These are phyloP conservation scores for Fissipunctia ypsillon DNA, from an alignment of 2,888 invertebrate species.

Conservation along the genomic window DNA sequence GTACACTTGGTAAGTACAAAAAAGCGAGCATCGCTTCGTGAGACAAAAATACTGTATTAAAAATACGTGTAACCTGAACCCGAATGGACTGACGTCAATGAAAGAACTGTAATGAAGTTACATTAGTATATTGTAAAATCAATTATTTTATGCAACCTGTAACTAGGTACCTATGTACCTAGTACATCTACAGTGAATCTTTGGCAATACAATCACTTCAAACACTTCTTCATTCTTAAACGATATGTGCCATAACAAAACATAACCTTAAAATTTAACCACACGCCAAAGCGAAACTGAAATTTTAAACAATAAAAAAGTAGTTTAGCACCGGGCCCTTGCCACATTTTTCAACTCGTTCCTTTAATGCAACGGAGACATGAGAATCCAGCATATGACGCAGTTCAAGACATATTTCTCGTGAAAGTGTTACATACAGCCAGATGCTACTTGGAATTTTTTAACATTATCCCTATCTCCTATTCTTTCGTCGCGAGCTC, in stretches of 20 bases:
- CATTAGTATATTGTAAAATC: neutral
- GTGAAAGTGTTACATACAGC: slow-evolving; percentile 56
- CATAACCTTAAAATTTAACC: slow-evolving; percentile 28
- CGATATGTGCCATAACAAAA: neutral
- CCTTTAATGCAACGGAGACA: slow-evolving; percentile 53
- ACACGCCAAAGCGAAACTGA: slow-evolving; percentile 35
- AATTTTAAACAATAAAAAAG: slow-evolving; percentile 59
- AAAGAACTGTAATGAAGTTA: neutral
- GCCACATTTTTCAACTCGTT: slow-evolving; percentile 54
- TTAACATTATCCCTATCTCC: slow-evolving; percentile 46
- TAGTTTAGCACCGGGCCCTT: slow-evolving; percentile 28
- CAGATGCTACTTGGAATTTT: slow-evolving; percentile 64
- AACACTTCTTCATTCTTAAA: neutral
- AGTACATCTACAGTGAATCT: neutral
- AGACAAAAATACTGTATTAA: too few species aligned
- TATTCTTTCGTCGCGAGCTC: slow-evolving; percentile 46
- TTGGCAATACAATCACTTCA: neutral
- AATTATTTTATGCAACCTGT: neutral
- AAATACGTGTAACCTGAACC: slow-evolving; percentile 16
- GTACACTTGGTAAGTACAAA: too few species aligned
- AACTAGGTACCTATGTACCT: neutral
- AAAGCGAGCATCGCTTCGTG: too few species aligned
- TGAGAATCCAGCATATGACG: slow-evolving; percentile 60
- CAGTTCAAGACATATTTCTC: slow-evolving; percentile 60
- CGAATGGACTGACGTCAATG: neutral